phyloP scores from a whole-genome alignment of 1,140 invertebrate species.

The Steinernema feltiae region DNA sequence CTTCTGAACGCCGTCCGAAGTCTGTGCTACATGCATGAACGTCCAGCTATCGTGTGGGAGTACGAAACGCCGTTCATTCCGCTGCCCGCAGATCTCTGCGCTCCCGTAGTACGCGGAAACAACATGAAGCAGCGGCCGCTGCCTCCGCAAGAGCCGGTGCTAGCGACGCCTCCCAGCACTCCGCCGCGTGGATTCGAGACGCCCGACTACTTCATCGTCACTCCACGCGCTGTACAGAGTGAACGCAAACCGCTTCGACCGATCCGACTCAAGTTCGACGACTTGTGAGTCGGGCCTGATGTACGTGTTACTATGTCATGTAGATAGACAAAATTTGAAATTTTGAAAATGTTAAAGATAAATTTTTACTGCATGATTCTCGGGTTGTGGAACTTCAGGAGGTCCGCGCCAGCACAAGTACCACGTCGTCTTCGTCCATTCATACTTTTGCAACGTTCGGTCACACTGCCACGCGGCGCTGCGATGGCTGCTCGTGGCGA shows the following conservation, averaged over 20 bases:
- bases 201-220: background rate
- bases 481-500: too few relatives aligned
- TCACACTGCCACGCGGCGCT: background rate
- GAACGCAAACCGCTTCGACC: background rate
- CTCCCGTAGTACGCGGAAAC: too few relatives aligned
- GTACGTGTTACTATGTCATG: background rate
- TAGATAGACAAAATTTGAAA: background rate
- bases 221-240: background rate
- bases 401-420: background rate
- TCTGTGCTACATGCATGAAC: background rate
- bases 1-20: background rate
- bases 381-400: background rate
- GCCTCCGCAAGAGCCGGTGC: background rate
- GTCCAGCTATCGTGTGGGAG: background rate
- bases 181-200: background rate
- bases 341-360: background rate
- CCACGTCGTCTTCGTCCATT: too few relatives aligned
- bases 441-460: background rate
- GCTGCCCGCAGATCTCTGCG: background rate
- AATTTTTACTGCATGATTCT: background rate
- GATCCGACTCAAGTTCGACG: background rate
- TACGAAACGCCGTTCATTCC: background rate
- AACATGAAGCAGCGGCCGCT: too few relatives aligned
- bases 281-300: background rate
- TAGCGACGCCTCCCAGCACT: background rate